These are phyloP conservation scores for Stigmatopora nigra DNA, from an alignment of 2,113 vertebrate genomes.

Conservation along the genomic window DNA sequence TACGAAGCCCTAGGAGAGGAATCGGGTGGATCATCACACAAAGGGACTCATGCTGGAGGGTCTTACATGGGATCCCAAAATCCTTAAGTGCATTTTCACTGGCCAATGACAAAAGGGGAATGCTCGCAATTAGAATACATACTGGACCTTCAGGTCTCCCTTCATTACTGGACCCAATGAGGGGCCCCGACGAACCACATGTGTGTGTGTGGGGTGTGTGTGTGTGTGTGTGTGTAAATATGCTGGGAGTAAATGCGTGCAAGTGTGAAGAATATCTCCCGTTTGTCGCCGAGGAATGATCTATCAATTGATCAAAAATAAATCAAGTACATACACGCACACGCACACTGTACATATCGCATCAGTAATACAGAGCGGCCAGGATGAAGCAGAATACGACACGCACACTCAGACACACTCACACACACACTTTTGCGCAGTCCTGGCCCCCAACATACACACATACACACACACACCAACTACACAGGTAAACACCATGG, in stretches of 20 bases:
- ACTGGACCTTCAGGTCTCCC: constrained; percentile 10
- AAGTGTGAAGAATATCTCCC: constrained; percentile 17
- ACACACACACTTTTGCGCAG: constrained; percentile 11
- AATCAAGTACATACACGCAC: constrained; percentile 1
- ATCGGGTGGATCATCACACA: neutral
- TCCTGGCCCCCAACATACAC: constrained; percentile 11
- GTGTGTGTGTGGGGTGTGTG: neutral
- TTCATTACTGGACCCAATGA: constrained; percentile 13
- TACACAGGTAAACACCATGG: constrained; percentile 65
- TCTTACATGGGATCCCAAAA: neutral
- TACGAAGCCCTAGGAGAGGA: constrained; percentile 1
- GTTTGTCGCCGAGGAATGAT: constrained; percentile 37
- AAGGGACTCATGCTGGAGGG: neutral
- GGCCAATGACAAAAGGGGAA: constrained; percentile 29
- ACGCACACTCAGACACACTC: constrained; percentile 11
- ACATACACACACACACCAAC: constrained; percentile 22
- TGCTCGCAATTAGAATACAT: constrained; percentile 11
- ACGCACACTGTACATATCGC: constrained; percentile 19
- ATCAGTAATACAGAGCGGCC: constrained; percentile 39
- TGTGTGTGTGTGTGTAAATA: neutral
- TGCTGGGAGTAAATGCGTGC: neutral
- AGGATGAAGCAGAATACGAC: constrained; percentile 49
- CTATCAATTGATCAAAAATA: constrained; percentile 3
- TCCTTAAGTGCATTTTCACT: constrained; percentile 14
- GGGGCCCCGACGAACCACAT: neutral